phyloP scores from a whole-genome alignment of 2,888 invertebrate genomes.

The Theristus sp. region DNA sequence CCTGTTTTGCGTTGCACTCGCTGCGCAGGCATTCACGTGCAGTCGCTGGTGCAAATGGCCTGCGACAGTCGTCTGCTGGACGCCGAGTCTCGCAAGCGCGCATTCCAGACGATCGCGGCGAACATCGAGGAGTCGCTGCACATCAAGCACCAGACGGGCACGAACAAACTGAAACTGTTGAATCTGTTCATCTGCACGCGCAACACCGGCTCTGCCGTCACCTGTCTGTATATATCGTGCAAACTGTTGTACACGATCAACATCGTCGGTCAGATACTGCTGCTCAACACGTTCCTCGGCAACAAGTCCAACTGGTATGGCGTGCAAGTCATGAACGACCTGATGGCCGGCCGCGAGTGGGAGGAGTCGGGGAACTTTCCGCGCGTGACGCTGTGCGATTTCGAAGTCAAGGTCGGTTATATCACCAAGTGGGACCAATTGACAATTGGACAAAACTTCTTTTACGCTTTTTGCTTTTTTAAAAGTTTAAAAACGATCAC shows the following conservation, averaged over 20 bases:
- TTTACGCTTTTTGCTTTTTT: too few relatives aligned
- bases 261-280: conserved; percentile 26
- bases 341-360: conserved; percentile 29
- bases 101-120: conserved; percentile 25
- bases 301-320: conserved; percentile 26
- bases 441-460: too few relatives aligned
- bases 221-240: conserved; percentile 17
- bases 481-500: too few relatives aligned
- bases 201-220: conserved; percentile 27
- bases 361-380: conserved; percentile 26
- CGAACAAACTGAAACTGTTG: conserved; percentile 21
- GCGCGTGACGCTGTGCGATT: conserved; percentile 28
- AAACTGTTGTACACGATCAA: conserved; percentile 18
- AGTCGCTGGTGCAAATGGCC: conserved; percentile 29
- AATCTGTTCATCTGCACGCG: conserved; percentile 27
- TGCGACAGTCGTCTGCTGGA: conserved; percentile 27
- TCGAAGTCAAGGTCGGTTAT: conserved; percentile 24
- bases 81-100: conserved; percentile 22
- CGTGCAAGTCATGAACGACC: conserved; percentile 24
- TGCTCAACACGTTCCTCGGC: conserved; percentile 27
- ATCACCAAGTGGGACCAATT: too few relatives aligned
- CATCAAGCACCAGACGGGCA: conserved; percentile 20
- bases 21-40: conserved; percentile 28
- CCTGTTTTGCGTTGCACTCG: too few relatives aligned
- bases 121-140: conserved; percentile 27